Base-by-base conservation (phyloP, 1,140 invertebrate species). In the Drosophila novamexicana region DNA sequence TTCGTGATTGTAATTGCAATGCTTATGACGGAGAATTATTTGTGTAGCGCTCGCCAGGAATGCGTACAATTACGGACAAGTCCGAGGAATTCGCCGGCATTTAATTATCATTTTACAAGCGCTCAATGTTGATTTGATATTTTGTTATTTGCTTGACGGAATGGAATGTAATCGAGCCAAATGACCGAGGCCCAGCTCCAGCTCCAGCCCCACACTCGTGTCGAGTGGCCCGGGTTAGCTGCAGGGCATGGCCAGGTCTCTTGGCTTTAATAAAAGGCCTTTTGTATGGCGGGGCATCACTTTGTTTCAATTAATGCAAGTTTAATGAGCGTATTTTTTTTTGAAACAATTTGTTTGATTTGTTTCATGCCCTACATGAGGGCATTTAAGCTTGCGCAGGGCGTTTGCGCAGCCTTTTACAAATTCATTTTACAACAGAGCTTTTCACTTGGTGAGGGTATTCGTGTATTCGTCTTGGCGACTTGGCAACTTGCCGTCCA, bases 101-200 rank as follows among this genome's bases (percentile, higher is more conserved):
- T 73, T 73, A 73, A 73, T 73, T 73, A 61, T 68, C 49, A 68
- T 73, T 73, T 73, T 73, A 73, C 56, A 67, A 67, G 63, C 63
- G 47, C 42, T 54, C 40, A 53, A 73, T 68, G 70, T 73, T 61
- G 70, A 73, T 73, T 73, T 68, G 47, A 29, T 68, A 68, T 68
- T 73, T 73, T 67, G 64, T 73, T 59, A 47, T 73, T 73, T 67
- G 47, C 49, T 54, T n/a, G 47, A 47, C 42, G 9, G 16, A 14
- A 32, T 37, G 56, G 64, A 58, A 64, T 66, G 62, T 52, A 72
- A 58, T 49, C 36, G 45, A 72, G 40, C 37, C 37, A 6, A 8
- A 29, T 47, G 32, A n/a, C 9, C 2, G 2, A 7, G 45, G 10
- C 8, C 7, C 10, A 22, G 18, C 18, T 2, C 2, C 18, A 29